Base-by-base conservation (phyloP, 1,140 invertebrate species). In the Euwallacea fornicatus region DNA sequence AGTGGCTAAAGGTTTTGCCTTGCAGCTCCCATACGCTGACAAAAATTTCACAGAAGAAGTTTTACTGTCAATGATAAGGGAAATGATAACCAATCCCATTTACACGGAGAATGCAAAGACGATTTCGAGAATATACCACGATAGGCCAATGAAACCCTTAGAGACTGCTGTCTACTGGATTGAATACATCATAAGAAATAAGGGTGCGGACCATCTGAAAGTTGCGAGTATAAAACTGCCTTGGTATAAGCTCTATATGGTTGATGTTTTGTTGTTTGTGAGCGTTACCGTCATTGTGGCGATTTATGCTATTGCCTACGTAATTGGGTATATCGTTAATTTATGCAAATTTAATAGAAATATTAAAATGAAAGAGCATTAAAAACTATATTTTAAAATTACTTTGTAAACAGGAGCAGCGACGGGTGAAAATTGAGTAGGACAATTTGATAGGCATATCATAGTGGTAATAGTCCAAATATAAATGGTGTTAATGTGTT, bases 161-260 rank as follows among this genome's bases (percentile, higher is more conserved):
- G 85, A 89, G 50, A 83, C 84, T 58, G 88, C 88, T 0, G 82
- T 89, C 11, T 90, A 88, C 76, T 90, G 88, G 88, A 87, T 86
- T 0, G 88, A 90, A 79, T 89, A 90, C 71, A 87, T 89, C 1
- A 82, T 90, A 7, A 83, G 87, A 60, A 87, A 90, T 75, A 87
- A 87, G 76, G 88, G 88, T 0, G 88, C 88, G 6, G 84, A 84
- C 59, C 88, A 89, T 79, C 78, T 90, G 7, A 84, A 86, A 74
- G 83, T 86, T 7, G 83, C 86, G 0, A 85, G 84, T 0, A 83
- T 86, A 67, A 84, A 89, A 74, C 74, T 90, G 55, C 76, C 75
- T 0, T 86, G 84, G 83, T 86, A 83, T 78, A 79, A 86, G 75
- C 63, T 81, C 16, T 67, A 78, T 13, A 72, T 85, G 44, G 13